Conservation (phyloP, 2,797 vertebrate species). For the Etheostoma perlongum region DNA sequence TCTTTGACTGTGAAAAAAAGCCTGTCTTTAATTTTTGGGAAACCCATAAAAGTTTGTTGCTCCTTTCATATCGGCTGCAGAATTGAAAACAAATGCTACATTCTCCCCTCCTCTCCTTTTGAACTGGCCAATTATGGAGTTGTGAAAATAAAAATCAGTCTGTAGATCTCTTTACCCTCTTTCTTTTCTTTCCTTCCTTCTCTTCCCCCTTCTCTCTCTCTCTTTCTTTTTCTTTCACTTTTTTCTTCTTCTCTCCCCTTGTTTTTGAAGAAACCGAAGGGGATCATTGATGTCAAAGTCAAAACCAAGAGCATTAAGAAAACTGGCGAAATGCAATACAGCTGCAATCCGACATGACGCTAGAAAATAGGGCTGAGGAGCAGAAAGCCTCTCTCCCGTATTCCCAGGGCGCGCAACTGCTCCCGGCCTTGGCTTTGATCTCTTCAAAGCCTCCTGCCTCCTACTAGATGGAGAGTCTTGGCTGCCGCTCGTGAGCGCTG, state of each 20-base stretch:
- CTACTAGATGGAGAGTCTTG: constrained; percentile 99
- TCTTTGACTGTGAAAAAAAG: constrained; percentile 92
- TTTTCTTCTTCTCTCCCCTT: constrained; percentile 77
- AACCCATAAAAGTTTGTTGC: constrained; percentile 95
- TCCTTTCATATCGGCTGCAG: constrained; percentile 92
- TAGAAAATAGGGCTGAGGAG: constrained; percentile 98
- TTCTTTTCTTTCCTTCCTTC: constrained; percentile 19
- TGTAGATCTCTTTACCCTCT: constrained; percentile 75
- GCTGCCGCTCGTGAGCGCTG: constrained; percentile 94
- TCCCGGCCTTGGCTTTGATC: constrained; percentile 99
- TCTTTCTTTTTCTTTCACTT: constrained; percentile 56
- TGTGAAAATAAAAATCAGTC: constrained; percentile 95
- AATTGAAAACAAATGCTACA: constrained; percentile 98
- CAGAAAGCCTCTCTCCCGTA: constrained; percentile 94
- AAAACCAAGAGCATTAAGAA: constrained; percentile 98
- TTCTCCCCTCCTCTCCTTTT: constrained; percentile 89
- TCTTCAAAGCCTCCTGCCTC: constrained; percentile 99
- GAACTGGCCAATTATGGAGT: constrained; percentile 96
- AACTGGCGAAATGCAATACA: constrained; percentile 98
- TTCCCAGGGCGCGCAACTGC: constrained; percentile 99
- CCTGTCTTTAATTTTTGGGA: constrained; percentile 96
- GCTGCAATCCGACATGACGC: constrained; percentile 99
- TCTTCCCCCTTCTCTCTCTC: constrained; percentile 39
- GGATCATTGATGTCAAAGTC: constrained; percentile 98
- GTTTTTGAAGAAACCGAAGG: constrained; percentile 89